A percentile compares a stretch with the other conserved stretches of the same genome.
Conservation (phyloP, 1,140 invertebrate genomes). For the Mamestra configurata region DNA sequence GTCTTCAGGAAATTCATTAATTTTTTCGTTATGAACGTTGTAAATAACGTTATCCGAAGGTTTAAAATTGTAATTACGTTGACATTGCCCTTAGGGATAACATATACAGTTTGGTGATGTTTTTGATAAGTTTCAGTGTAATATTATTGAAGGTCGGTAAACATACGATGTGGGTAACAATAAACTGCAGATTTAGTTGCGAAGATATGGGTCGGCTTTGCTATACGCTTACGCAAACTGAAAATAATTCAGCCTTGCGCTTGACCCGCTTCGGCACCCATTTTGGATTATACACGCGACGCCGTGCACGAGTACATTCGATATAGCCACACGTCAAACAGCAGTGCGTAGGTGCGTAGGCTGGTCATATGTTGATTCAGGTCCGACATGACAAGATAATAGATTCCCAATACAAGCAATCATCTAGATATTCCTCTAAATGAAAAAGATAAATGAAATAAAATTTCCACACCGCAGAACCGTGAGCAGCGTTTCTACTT, state of each 20-base stretch:
- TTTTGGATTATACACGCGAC: constrained; percentile 31
- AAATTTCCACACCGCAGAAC: not conserved
- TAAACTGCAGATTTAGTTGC: constrained; percentile 27
- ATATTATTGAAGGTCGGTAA: not conserved
- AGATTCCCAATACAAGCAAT: not conserved
- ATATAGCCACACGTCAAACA: constrained; percentile 32
- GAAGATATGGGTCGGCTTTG: not conserved
- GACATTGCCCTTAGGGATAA: not conserved
- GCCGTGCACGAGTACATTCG: not conserved
- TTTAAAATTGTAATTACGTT: not conserved
- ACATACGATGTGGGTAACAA: not conserved
- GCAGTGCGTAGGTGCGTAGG: not conserved
- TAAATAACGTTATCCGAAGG: not conserved
- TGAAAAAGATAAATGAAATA: not conserved
- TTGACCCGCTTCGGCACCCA: constrained; percentile 58
- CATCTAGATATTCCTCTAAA: not conserved
- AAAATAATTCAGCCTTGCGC: constrained; percentile 67
- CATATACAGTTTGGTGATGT: too few relatives aligned
- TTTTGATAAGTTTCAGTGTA: not conserved
- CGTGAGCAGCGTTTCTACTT: not conserved
- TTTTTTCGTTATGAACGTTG: not conserved
- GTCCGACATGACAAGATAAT: constrained; percentile 5
- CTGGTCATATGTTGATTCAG: not conserved
- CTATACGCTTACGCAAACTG: constrained; percentile 40
- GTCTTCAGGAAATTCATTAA: not conserved